Conservation (phyloP, 2,113 vertebrate genomes). For the Ptychochromis oligacanthus region DNA sequence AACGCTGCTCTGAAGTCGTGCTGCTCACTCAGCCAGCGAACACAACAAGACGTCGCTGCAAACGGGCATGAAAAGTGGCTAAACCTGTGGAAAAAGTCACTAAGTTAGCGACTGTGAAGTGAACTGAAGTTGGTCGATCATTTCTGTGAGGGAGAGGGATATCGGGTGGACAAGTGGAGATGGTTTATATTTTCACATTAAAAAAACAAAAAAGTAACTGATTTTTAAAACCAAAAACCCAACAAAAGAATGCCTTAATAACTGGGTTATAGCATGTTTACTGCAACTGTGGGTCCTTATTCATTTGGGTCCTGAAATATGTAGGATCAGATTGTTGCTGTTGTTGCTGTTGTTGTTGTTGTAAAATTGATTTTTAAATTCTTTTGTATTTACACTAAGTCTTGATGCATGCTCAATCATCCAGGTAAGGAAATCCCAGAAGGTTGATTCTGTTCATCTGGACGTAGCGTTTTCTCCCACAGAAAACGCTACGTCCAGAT, state of each 20-base stretch:
- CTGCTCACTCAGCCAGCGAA: background rate
- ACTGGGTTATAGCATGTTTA: background rate
- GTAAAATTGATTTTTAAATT: background rate
- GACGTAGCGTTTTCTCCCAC: too few relatives aligned
- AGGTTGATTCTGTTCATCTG: too few relatives aligned
- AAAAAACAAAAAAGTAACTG: background rate
- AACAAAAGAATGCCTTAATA: background rate
- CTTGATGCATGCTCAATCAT: too few relatives aligned
- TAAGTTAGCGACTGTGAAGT: background rate
- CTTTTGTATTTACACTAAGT: background rate
- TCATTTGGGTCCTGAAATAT: background rate
- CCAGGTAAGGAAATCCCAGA: too few relatives aligned
- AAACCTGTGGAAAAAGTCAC: background rate
- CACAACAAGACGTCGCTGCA: rapidly evolving
- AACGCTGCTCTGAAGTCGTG: background rate
- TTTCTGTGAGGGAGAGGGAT: rapidly evolving
- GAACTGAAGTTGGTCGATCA: background rate
- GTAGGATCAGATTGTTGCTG: background rate
- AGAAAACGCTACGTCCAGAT: too few relatives aligned
- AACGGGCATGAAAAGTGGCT: background rate
- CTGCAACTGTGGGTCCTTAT: rapidly evolving
- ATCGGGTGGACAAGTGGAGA: too few relatives aligned
- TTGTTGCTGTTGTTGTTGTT: background rate
- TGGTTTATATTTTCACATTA: too few relatives aligned
- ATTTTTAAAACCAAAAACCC: background rate